phyloP scores from a whole-genome alignment of 2,797 vertebrate genomes.

The Natrix natrix region DNA sequence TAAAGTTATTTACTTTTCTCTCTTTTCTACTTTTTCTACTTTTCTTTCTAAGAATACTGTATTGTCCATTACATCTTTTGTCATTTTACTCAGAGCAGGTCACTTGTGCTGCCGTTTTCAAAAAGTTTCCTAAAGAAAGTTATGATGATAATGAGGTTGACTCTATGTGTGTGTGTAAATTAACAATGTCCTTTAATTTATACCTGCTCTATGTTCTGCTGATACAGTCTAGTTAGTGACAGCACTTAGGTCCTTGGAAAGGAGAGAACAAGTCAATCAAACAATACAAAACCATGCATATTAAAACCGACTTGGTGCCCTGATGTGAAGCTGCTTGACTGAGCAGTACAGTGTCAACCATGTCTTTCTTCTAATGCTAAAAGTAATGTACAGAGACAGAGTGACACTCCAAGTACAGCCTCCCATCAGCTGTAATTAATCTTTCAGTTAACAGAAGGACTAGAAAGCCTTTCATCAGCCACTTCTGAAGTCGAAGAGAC shows the following conservation, averaged over 20 bases:
- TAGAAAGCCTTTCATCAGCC: constrained; percentile 84
- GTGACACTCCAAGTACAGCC: constrained; percentile 76
- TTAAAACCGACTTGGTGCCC: constrained; percentile 65
- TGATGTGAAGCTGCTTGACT: constrained; percentile 68
- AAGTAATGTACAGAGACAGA: constrained; percentile 80
- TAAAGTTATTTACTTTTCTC: constrained; percentile 8
- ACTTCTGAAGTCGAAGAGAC: constrained; percentile 86
- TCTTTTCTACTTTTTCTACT: background rate
- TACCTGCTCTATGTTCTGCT: constrained; percentile 31
- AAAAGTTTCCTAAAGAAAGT: background rate
- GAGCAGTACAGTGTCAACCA: constrained; percentile 69
- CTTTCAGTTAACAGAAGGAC: constrained; percentile 87
- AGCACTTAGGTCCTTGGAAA: constrained; percentile 37
- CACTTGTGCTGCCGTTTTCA: constrained; percentile 9
- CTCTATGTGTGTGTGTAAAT: background rate
- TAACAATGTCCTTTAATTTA: background rate
- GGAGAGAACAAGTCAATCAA: constrained; percentile 59
- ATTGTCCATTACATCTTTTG: constrained; percentile 15
- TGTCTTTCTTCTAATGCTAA: constrained; percentile 78
- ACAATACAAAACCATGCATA: constrained; percentile 58
- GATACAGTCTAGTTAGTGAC: constrained; percentile 42
- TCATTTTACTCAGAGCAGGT: background rate
- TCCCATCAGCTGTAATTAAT: constrained; percentile 90
- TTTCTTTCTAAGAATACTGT: background rate
- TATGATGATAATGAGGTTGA: background rate